Conservation (phyloP, 2,797 vertebrate species). For the Acipenser transmontanus region DNA sequence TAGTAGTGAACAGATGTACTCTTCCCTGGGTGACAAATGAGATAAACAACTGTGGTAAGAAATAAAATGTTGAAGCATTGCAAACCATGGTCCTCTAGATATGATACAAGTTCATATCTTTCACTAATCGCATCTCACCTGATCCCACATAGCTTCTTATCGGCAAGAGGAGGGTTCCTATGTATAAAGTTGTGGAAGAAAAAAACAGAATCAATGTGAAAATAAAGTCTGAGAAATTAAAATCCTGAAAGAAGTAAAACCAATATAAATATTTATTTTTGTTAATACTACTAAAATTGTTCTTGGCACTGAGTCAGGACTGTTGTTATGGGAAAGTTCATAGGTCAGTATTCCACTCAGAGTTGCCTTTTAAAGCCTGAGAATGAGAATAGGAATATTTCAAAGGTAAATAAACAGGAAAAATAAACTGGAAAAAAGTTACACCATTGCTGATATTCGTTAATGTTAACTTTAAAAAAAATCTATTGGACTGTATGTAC, state of each 20-base stretch:
- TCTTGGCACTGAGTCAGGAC: constrained; percentile 22
- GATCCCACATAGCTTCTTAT: constrained; percentile 10
- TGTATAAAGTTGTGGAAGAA: constrained; percentile 7
- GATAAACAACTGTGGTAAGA: no score
- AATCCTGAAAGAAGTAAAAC: no score
- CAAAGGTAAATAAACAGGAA: constrained; percentile 17
- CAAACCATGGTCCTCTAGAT: no score
- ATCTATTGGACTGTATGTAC: constrained; percentile 7
- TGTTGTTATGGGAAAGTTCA: constrained; percentile 26
- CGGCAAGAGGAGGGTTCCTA: neutral
- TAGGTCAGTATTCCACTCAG: constrained; percentile 20
- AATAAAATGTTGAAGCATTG: no score
- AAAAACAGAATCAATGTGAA: neutral
- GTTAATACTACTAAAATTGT: neutral
- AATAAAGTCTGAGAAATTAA: no score
- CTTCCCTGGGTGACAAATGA: no score
- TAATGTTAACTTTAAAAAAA: neutral
- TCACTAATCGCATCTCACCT: no score
- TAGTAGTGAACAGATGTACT: no score
- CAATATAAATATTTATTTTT: no score
- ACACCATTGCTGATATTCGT: no score
- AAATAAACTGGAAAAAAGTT: neutral
- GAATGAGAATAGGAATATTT: neutral
- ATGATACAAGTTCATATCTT: no score
- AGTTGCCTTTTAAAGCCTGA: constrained; percentile 17